These are phyloP conservation scores for Neolamprologus ventralis DNA, from an alignment of 2,113 vertebrate species.

Conservation along the genomic window DNA sequence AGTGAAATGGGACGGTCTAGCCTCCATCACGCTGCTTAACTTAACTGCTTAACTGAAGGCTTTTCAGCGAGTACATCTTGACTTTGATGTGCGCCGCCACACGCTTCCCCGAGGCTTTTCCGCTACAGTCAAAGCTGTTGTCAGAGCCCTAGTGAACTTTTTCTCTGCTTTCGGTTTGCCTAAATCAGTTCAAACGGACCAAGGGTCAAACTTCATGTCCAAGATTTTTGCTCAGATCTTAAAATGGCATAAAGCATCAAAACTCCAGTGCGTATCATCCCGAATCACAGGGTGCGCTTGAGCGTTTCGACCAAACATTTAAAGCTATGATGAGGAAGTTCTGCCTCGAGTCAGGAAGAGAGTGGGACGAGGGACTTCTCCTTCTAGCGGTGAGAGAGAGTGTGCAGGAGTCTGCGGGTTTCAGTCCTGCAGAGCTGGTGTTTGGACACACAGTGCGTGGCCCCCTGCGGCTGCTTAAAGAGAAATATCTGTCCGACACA, in stretches of 20 bases:
- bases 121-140: fast-evolving
- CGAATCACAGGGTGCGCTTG: background rate
- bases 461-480: fast-evolving
- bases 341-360: background rate
- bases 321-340: background rate
- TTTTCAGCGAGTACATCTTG: no score
- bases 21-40: background rate
- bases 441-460: background rate
- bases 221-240: background rate
- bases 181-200: background rate
- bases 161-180: background rate
- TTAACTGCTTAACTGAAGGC: no score
- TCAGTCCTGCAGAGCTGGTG: background rate
- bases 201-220: background rate
- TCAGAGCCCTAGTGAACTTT: background rate
- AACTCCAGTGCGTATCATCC: background rate
- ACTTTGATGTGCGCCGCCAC: no score
- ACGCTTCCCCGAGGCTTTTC: fast-evolving
- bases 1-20: background rate
- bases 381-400: background rate
- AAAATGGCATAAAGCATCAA: background rate
- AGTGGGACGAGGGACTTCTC: background rate
- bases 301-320: background rate
- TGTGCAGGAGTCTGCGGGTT: fast-evolving
- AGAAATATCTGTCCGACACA: fast-evolving